A percentile compares a stretch with the other conserved stretches of the same genome.
phyloP scores from a whole-genome alignment of 2,113 vertebrate genomes.

The human (Homo sapiens) region GRCh38 chr4:30471001-30471500 shows the following conservation, averaged over 20 bases:
- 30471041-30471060: not conserved
- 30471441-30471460: not conserved
- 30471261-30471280: not conserved
- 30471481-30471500: not conserved
- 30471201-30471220: not conserved
- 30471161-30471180: not conserved
- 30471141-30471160: not conserved
- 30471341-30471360: not conserved
- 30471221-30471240: not conserved
- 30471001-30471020: conserved; percentile 25
- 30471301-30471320: not conserved
- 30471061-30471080: not conserved
- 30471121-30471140: not conserved
- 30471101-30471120: not conserved
- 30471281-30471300: not conserved
- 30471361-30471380: not conserved
- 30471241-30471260: not conserved
- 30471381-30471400: not conserved
- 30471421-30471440: not conserved
- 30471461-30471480: not conserved
- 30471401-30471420: not conserved
- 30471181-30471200: not conserved
- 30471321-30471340: not conserved
- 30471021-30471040: conserved; percentile 41
- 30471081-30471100: not conserved